Base-by-base conservation (phyloP, 1,140 invertebrate genomes). In the Drosophila pseudoobscura region DNA sequence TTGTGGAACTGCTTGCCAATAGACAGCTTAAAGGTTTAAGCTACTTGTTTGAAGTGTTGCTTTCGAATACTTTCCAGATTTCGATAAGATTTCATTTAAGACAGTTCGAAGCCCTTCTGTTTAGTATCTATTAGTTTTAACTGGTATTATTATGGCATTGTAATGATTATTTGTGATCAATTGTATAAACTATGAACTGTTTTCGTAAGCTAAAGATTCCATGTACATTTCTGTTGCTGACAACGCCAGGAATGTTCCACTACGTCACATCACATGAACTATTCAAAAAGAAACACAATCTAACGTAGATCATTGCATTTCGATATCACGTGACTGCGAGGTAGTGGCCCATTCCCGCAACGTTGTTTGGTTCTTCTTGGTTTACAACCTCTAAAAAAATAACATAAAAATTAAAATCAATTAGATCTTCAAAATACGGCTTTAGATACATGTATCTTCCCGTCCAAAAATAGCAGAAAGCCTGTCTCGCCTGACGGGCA, bases 201-300 rank as follows among this genome's bases (percentile, higher is more conserved):
- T 41, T 20, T 20, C 35, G 31, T 20, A 29, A 15, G 15, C 6
- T n/a, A 1, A 15, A 2, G 1, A 6, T 20, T n/a, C n/a, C 4
- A 26, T 26, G 24, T 43, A 59, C 50, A 55, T 64, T 17, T 26
- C 1, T 41, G 43, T 58, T 61, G 89, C 46, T 60, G 68, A 24
- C 58, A 82, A 90, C 75, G 63, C 45, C 61, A 82, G 90, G 85
- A 82, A 91, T 91, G 85, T 91, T 91, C 90, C 90, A 91, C 90
- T 91, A 91, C 90, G 90, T 91, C 90, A 91, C 90, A 91, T 91
- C 90, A 91, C 90, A 91, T 90, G 90, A 90, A 85, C 51, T 91
- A 84, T 85, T 58, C 35, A 71, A 77, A 66, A 22, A 3, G 4
- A n/a, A 53, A 73, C 72, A 56, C 77, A 15, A 17, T 47, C 46